A percentile compares a stretch with the other conserved stretches of the same genome.
These are phyloP conservation scores for Amazona guildingii DNA, from an alignment of 2,113 vertebrate genomes.

Conservation along the genomic window DNA sequence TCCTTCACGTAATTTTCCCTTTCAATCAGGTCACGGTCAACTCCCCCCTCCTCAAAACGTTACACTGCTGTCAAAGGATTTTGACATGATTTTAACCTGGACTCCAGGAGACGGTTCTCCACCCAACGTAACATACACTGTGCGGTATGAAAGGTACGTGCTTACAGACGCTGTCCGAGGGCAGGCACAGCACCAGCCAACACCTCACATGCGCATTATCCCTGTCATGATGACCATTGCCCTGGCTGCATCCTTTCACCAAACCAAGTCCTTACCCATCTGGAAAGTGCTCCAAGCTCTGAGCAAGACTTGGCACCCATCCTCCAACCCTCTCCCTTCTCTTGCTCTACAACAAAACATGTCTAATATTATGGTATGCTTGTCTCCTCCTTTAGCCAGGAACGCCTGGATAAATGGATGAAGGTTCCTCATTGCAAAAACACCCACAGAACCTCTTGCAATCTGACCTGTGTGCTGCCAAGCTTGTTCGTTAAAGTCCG, in stretches of 20 bases:
- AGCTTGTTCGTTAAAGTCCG: conserved; percentile 41
- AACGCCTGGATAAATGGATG: not conserved
- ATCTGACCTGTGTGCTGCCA: conserved; percentile 68
- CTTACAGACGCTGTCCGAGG: not conserved
- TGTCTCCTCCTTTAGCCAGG: conserved; percentile 17
- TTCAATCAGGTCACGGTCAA: conserved; percentile 1
- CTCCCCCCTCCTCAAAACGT: conserved; percentile 65
- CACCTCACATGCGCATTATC: not conserved
- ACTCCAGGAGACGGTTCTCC: conserved; percentile 50
- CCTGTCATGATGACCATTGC: not conserved
- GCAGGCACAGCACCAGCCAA: not conserved
- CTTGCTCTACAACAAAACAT: not conserved
- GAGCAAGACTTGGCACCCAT: not conserved
- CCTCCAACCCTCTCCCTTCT: not conserved
- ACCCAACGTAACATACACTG: conserved; percentile 48
- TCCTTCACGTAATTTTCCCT: not conserved
- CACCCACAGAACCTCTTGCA: conserved; percentile 40
- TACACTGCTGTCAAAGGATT: conserved; percentile 61
- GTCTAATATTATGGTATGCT: not conserved
- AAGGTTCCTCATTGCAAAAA: conserved; percentile 47
- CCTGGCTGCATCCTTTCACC: not conserved
- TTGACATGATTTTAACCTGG: conserved; percentile 72
- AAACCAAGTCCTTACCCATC: not conserved
- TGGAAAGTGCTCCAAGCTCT: not conserved
- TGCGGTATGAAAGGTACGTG: conserved; percentile 65